Evolutionary conservation across 2,888 invertebrate genomes (phyloP), one percentile per base, ranked within the genome.

Genomic region (Lasioglossum oenotherae): DNA sequence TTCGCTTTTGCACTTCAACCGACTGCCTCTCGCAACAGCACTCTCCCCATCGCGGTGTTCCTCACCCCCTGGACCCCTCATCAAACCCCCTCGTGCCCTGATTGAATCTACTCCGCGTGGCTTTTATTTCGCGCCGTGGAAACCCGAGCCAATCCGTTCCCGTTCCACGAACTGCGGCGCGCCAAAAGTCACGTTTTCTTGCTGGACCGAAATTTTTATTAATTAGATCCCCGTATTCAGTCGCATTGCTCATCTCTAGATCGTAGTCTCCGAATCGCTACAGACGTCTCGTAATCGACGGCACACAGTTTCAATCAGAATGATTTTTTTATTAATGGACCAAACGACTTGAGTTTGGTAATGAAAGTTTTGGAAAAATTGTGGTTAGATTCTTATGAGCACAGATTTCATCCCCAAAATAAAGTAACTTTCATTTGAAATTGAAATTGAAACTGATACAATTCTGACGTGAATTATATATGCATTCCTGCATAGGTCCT

Each of bases 91-190:
- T 88, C 88, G 73, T 84, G 80, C 74, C 86, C 84, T 87, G 87
- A 87, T 89, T 89, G 78, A 89, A 86, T 89, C 89, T 87, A 87
- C 89, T 87, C 86, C 81, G 78, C 81, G 83, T 77, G 80, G 88
- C 89, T 89, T 85, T 89, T 89, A 89, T 87, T 89, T 87, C 88
- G 88, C 81, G 78, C 87, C 82, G 82, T 86, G 85, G 84, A 86
- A 90, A 85, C 84, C 83, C 87, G 86, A 90, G 87, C 82, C 89
- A 89, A 88, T 88, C 81, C 84, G 75, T 67, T 67, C 82, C 78
- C 84, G 87, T 86, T 88, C 83, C 74, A 83, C 74, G 82, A 87
- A 86, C 88, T 80, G 80, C 80, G 80, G 80, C 77, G 72, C 78
- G 67, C 76, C 82, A 80, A 88, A 87, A 87, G 85, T 87, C 87